Evolutionary conservation across 2,888 invertebrate genomes (phyloP).

Genomic region (Papilio demoleus): DNA sequence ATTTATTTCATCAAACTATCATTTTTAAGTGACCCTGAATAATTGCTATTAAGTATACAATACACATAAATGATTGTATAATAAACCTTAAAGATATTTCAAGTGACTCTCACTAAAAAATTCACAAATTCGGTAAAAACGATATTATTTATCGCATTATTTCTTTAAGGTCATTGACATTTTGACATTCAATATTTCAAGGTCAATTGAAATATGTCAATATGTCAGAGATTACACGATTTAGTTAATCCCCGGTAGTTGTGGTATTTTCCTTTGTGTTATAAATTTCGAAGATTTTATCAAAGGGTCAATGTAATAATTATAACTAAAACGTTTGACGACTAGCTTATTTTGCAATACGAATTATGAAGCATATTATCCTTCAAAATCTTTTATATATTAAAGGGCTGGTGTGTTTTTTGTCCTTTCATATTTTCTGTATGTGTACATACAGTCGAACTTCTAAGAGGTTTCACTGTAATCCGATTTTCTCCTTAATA

Average conservation of each 20-base stretch:
- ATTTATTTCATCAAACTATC: too few relatives aligned
- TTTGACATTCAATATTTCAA: conserved; percentile 1
- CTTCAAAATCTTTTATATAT: too few relatives aligned
- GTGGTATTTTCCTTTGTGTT: not conserved
- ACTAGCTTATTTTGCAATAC: too few relatives aligned
- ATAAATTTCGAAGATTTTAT: not conserved
- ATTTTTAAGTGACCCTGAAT: too few relatives aligned
- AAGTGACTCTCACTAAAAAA: not conserved
- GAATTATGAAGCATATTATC: too few relatives aligned
- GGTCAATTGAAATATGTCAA: not conserved
- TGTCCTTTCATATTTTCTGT: too few relatives aligned
- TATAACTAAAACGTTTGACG: too few relatives aligned
- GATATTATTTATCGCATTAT: not conserved
- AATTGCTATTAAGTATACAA: too few relatives aligned
- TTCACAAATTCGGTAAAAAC: not conserved
- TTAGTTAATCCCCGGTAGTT: not conserved
- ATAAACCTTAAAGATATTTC: not conserved
- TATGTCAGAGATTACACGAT: not conserved
- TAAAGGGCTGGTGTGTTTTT: too few relatives aligned
- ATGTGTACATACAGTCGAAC: too few relatives aligned
- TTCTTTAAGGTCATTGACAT: not conserved
- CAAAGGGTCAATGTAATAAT: not conserved
- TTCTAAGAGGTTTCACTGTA: not conserved
- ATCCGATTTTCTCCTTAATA: not conserved
- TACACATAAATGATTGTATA: too few relatives aligned